A percentile compares a stretch with the other conserved stretches of the same genome.
Evolutionary conservation across 2,888 invertebrate genomes (phyloP).

Genomic region (Venusia cambrica): DNA sequence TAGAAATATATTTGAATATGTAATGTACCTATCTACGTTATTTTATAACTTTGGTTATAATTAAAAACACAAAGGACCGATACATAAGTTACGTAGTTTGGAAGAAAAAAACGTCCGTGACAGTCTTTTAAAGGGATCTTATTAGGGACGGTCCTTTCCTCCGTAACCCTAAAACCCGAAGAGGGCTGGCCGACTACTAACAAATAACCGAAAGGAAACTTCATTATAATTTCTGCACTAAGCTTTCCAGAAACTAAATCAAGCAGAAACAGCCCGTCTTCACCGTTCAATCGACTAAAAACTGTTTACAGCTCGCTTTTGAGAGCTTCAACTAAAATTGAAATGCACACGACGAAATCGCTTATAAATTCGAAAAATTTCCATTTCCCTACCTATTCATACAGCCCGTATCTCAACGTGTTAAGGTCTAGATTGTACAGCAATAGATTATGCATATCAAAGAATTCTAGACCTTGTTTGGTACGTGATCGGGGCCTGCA

Average conservation of each 20-base stretch:
- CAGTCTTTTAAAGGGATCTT: too few relatives aligned
- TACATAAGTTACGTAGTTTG: too few relatives aligned
- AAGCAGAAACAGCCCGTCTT: slow-evolving; percentile 17
- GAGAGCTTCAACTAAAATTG: slow-evolving; percentile 42
- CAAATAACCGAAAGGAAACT: too few relatives aligned
- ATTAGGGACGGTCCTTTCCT: too few relatives aligned
- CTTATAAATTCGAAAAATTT: slow-evolving; percentile 44
- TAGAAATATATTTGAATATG: too few relatives aligned
- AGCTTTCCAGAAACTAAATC: slow-evolving; percentile 10
- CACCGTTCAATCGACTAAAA: slow-evolving; percentile 29
- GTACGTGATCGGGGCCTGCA: slow-evolving; percentile 48
- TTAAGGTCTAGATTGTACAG: slow-evolving; percentile 17
- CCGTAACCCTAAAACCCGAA: too few relatives aligned
- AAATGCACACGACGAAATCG: slow-evolving; percentile 45
- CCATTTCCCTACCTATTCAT: slow-evolving; percentile 25
- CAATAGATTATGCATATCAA: slow-evolving; percentile 50
- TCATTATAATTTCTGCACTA: slow-evolving; percentile 3
- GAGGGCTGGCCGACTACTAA: too few relatives aligned
- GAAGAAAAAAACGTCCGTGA: too few relatives aligned
- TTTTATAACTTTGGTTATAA: too few relatives aligned
- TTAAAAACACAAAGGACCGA: too few relatives aligned
- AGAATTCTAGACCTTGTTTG: slow-evolving; percentile 47
- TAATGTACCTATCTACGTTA: too few relatives aligned
- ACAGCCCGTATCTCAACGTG: slow-evolving; percentile 11
- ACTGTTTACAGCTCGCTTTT: slow-evolving; percentile 33